Base-by-base conservation (phyloP, 2,888 invertebrate species). In the Protophormia terraenovae region DNA sequence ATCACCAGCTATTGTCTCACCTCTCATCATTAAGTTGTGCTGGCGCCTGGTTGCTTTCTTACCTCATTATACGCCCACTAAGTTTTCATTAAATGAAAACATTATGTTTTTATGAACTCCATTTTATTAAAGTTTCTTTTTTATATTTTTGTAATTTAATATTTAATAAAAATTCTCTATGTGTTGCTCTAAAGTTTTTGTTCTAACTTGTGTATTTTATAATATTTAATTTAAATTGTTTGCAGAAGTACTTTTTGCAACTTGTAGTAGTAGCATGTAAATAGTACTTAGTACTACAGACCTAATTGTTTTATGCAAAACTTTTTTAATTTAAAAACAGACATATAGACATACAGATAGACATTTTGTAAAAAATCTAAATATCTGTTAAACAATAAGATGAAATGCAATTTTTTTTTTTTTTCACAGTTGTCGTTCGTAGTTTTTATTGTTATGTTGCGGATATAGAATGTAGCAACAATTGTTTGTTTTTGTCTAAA, bases 391-490 rank as follows among this genome's bases (percentile, higher is more conserved):
- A n/a, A 62, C 60, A 71, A 78, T 62, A 19, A 41, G 8, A 35
- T 78, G 69, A 78, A 78, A 38, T 71, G 41, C 38, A 71, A 69
- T 10, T 62, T 78, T 50, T 69, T 32, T 55, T 7, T 41, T 50
- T 50, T 10, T 2, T 50, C n/a, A 32, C n/a, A 50, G 7, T 22
- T 32, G 22, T 24, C 29, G 16, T 45, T n/a, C 10, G 14, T 35
- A 38, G 66, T 41, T 24, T 2, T n/a, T 67, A n/a, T n/a, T 45
- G 12, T 41, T 29, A 32, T 38, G 29, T 32, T 19, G 47, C 77
- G 66, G 64, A 77, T 77, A 77, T 62, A 76, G 29, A 69, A 67
- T 83, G 78, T 75, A 73, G 53, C 83, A 78, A 75, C 79, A 83
- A 79, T 69, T 73, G 78, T 78, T 27, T 58, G 32, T 67, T 83